Conservation (phyloP, 2,888 invertebrate species). For the Erannis defoliaria region DNA sequence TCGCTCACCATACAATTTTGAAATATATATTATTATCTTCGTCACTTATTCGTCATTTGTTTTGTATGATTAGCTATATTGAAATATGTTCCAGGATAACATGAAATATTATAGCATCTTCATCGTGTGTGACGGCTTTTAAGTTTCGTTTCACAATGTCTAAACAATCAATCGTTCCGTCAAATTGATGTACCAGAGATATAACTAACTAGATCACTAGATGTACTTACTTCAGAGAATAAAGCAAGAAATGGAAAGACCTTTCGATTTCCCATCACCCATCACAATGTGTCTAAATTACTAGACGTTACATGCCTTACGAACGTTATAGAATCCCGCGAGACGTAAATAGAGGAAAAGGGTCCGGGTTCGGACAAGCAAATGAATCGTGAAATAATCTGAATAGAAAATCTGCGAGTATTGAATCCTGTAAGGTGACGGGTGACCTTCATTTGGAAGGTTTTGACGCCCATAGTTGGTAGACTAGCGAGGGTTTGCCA, state of each 20-base stretch:
- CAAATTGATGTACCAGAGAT: too few species aligned
- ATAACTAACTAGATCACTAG: too few species aligned
- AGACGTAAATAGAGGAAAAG: conserved; percentile 36
- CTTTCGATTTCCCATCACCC: conserved; percentile 24
- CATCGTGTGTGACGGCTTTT: too few species aligned
- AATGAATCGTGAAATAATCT: conserved; percentile 46
- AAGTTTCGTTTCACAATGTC: too few species aligned
- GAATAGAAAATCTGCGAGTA: conserved; percentile 45
- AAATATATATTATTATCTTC: too few species aligned
- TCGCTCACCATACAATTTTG: too few species aligned
- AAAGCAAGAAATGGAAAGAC: conserved; percentile 11
- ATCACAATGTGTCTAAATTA: conserved; percentile 37
- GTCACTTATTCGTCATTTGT: too few species aligned
- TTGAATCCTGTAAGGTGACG: conserved; percentile 37
- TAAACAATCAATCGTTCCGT: background rate
- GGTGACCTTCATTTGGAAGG: conserved; percentile 39
- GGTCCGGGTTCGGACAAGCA: conserved; percentile 34
- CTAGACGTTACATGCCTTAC: conserved; percentile 25
- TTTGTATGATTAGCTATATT: too few species aligned
- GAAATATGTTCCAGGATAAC: too few species aligned
- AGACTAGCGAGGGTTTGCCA: conserved; percentile 18
- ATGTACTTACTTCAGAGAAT: background rate
- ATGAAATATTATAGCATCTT: too few species aligned
- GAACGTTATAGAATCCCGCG: conserved; percentile 21
- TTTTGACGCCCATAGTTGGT: conserved; percentile 27